Evolutionary conservation across 2,888 invertebrate genomes (phyloP).

Genomic region (Drosophila nr. perissopoda): DNA sequence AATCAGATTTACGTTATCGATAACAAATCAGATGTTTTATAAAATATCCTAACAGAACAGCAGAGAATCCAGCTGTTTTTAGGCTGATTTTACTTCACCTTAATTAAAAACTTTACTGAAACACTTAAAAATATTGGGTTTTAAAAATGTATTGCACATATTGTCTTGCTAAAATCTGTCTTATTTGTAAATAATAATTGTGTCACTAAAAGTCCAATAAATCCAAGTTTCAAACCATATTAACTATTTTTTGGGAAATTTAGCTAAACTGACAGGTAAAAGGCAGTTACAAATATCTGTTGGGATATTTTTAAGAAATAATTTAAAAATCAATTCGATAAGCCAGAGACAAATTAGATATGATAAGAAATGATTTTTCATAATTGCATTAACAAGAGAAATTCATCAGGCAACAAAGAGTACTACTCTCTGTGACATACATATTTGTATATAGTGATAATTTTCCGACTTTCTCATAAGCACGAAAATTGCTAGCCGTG

Average conservation of each 20-base stretch:
- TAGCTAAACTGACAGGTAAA: slow-evolving; percentile 24
- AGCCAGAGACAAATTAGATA: background rate
- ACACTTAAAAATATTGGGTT: background rate
- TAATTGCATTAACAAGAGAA: slow-evolving; percentile 14
- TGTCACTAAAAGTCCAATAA: no score
- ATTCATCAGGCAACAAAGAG: slow-evolving; percentile 21
- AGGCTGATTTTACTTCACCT: background rate
- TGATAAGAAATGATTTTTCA: background rate
- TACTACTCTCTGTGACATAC: slow-evolving; percentile 31
- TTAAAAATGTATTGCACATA: background rate
- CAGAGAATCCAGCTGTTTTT: background rate
- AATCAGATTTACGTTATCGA: slow-evolving; percentile 14
- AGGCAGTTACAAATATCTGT: slow-evolving; percentile 31
- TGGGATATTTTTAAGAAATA: slow-evolving; percentile 5
- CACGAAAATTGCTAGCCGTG: slow-evolving; percentile 50
- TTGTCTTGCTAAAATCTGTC: background rate
- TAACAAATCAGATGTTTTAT: slow-evolving; percentile 1
- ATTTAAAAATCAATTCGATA: background rate
- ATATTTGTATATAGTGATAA: slow-evolving; percentile 24
- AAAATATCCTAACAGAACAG: background rate
- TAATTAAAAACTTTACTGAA: background rate
- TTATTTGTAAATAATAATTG: background rate
- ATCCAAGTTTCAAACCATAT: slow-evolving; percentile 35
- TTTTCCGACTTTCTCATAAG: slow-evolving; percentile 53
- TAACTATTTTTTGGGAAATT: slow-evolving; percentile 28